Base-by-base conservation (phyloP, 2,797 vertebrate genomes). In the Podarcis lilfordi region DNA sequence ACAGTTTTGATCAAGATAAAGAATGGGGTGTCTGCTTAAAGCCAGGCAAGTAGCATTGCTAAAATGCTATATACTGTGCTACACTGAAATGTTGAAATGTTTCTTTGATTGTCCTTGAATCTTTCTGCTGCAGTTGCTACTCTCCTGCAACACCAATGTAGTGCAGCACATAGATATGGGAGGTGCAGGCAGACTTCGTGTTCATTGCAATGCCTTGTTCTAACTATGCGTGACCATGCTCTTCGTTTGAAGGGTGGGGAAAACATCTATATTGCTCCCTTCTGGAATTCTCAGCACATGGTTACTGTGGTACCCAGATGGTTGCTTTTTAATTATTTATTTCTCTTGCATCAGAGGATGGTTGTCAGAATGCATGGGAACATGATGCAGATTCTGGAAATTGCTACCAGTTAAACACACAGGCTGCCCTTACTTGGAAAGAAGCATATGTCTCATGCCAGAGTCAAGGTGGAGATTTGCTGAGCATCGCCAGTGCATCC, bases 341-440 rank as follows among this genome's bases (percentile, higher is more conserved):
- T 96, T 96, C 89, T 66, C 93, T 94, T 96, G 13, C 86, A 93
- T 90, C 96, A 99, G 99, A 98, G 96, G 95, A 97, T 76, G 98
- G 97, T 29, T 99, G 99, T 95, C 93, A 94, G 80, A 94, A 92
- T 92, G 95, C 97, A 45, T 99, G 99, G 96, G 92, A 95, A 9
- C 96, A 89, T 27, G 91, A 96, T 7, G 95, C 94, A 8, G 93
- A 92, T 3, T 92, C 85, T 91, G 96, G 97, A 84, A 97, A 92
- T 84, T 99, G 99, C 96, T 99, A 98, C 93, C 98, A 99, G 93
- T 98, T 98, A 96, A 98, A 98, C 86, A 96, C 96, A 2, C 93
- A 94, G 40, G 97, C 97, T 9, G 80, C 97, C 23, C 97, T 99
- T 92, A 97, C 97, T 89, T 99, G 99, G 99, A 98, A 98, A 3